Evolutionary conservation across 2,113 vertebrate species (phyloP), one percentile per base, ranked within the genome.

Genomic region (Poeciliopsis occidentalis): DNA sequence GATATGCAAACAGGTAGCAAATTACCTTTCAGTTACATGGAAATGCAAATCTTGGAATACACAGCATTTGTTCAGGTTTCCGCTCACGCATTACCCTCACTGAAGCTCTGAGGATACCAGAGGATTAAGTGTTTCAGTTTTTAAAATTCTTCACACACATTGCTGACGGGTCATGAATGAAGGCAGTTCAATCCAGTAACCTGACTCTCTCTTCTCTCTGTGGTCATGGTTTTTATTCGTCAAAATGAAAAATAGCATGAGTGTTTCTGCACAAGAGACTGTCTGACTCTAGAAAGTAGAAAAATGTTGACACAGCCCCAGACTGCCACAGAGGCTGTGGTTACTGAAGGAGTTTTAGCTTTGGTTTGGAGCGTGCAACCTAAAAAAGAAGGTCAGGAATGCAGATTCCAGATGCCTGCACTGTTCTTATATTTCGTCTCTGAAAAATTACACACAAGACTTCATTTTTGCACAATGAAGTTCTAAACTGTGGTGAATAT

Each of bases 1-100:
- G 10, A 37, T 37, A 37, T 37, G 34, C 34, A 37, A 37, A 24
- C 29, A 78, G 51, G 51, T 69, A 62, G 11, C 22, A 54, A 19
- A n/a, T 7, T 60, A 27, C 4, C 64, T 8, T 12, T 3, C 22
- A 8, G 6, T 65, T 65, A 5, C 4, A 0, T n/a, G 22, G 12
- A 41, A 76, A 72, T 24, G 24, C 26, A 62, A 2, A 39, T 62
- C 24, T 69, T 37, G 22, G 13, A 73, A 47, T 61, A 67, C 47
- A 12, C 65, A 60, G 8, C 37, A 15, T 13, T 0, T 4, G 12
- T n/a, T 51, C 69, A 44, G 19, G 17, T 39, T 66, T 24, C 22
- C 32, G 26, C 8, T 15, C 19, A 13, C 13, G 22, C 7, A 31
- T 24, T 32, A 32, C 1, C 29, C 17, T 39, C 4, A 8, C 26